These are phyloP conservation scores for Dendrolimus houi DNA, from an alignment of 2,888 invertebrate species.

Conservation along the genomic window DNA sequence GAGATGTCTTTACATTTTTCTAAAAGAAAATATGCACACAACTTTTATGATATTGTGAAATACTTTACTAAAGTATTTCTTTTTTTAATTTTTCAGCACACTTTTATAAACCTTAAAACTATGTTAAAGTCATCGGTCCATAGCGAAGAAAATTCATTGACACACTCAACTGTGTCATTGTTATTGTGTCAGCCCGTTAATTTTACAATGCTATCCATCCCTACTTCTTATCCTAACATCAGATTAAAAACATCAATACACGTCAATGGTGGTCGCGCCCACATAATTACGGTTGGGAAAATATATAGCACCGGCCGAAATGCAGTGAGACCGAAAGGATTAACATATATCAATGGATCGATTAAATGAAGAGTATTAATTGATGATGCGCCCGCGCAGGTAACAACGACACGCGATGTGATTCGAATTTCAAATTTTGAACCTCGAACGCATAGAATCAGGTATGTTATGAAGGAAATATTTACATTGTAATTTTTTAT, in stretches of 20 bases:
- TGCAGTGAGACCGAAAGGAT: constrained; percentile 55
- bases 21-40: too few species aligned
- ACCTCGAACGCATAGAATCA: not conserved
- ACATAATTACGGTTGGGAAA: constrained; percentile 72
- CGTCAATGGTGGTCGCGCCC: constrained; percentile 74
- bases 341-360: constrained; percentile 75
- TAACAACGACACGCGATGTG: constrained; percentile 16
- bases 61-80: too few species aligned
- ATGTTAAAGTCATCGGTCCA: too few species aligned
- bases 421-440: constrained; percentile 36
- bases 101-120: too few species aligned
- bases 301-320: not conserved
- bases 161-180: not conserved
- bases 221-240: constrained; percentile 74
- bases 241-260: constrained; percentile 76
- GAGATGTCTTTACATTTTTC: too few species aligned
- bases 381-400: constrained; percentile 67
- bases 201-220: constrained; percentile 31
- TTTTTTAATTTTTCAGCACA: too few species aligned
- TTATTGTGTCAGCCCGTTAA: not conserved
- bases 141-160: not conserved
- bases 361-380: constrained; percentile 75
- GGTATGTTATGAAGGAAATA: too few species aligned
- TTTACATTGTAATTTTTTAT: too few species aligned
- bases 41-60: too few species aligned